These are phyloP conservation scores for Drosophila multiciliata DNA, from an alignment of 2,888 invertebrate species.

Conservation along the genomic window DNA sequence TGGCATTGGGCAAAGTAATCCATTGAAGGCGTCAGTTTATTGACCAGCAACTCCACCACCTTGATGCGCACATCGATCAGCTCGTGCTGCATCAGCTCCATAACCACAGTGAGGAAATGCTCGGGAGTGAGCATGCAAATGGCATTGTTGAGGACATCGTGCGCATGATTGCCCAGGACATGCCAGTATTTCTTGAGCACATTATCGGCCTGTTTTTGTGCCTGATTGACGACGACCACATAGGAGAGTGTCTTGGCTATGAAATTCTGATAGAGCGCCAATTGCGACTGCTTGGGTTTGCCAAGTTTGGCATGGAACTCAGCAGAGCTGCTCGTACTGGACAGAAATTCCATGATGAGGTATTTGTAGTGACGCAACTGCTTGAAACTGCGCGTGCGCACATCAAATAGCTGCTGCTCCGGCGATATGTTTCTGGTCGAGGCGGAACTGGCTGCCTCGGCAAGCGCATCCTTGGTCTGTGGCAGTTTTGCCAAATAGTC, in stretches of 20 bases:
- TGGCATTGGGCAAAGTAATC: constrained; percentile 87
- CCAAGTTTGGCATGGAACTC: constrained; percentile 89
- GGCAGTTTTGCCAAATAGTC: constrained; percentile 89
- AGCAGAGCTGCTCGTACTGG: constrained; percentile 89
- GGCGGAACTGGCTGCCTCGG: constrained; percentile 49
- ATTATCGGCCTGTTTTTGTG: constrained; percentile 85
- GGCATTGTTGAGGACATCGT: constrained; percentile 92
- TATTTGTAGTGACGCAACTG: constrained; percentile 94
- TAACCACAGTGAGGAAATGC: constrained; percentile 92
- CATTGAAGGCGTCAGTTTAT: constrained; percentile 90
- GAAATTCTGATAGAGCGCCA: constrained; percentile 88
- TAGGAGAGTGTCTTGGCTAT: constrained; percentile 89
- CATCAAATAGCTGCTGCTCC: constrained; percentile 86
- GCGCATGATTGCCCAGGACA: constrained; percentile 91
- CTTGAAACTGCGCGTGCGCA: constrained; percentile 88
- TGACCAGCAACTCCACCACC: constrained; percentile 93
- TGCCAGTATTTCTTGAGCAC: constrained; percentile 91
- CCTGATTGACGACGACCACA: constrained; percentile 88
- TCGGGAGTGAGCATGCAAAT: constrained; percentile 91
- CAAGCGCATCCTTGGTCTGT: constrained; percentile 85
- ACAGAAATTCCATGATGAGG: constrained; percentile 90
- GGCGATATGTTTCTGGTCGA: constrained; percentile 15
- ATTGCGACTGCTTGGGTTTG: constrained; percentile 85
- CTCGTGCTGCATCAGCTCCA: constrained; percentile 90
- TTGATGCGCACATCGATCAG: constrained; percentile 90